Evolutionary conservation across 1,140 invertebrate species (phyloP), one percentile per base, ranked within the genome.

Genomic region (Drosophila parabipectinata): DNA sequence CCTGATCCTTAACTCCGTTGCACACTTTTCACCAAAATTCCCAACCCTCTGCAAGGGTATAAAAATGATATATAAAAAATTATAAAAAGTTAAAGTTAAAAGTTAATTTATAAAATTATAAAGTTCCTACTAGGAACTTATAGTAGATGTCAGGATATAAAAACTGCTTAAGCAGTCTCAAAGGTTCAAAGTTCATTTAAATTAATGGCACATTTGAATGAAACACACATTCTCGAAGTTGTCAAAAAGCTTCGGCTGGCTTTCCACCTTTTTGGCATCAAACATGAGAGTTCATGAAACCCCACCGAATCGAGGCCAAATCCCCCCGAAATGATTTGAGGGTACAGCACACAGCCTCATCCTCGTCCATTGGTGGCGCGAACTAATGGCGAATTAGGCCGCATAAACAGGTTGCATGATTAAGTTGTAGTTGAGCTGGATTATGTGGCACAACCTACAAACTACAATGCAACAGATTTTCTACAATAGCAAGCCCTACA

Each of bases 331-430:
- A 37, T 37, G 14, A 30, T 9, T 39, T 24, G 41, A 39, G 53
- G 15, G 39, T 26, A 52, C 21, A 3, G 55, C 24, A 15, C 44
- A 50, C 57, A 57, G 37, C 28, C 45, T 51, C 32, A 37, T 3
- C 30, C 52, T 34, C 39, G 54, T 21, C 44, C 18, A 24, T 21
- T 21, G 18, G 63, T 63, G 63, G 63, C 63, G 47, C 26, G 30
- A 64, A 52, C 72, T 59, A 45, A 69, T 79, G 79, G 74, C 63
- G 77, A 68, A 77, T 85, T 85, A 87, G 81, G 79, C 79, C 79
- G 79, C 79, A 73, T 81, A 87, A 87, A 87, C 82, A 87, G 81
- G 82, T 81, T 85, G 84, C 77, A 81, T 85, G 81, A 85, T 85
- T 85, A 85, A 87, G 81, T 81, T 87, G 69, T 75, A 77, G 77